These are phyloP conservation scores for Apteryx owenii DNA, from an alignment of 2,113 vertebrate species.

Conservation along the genomic window DNA sequence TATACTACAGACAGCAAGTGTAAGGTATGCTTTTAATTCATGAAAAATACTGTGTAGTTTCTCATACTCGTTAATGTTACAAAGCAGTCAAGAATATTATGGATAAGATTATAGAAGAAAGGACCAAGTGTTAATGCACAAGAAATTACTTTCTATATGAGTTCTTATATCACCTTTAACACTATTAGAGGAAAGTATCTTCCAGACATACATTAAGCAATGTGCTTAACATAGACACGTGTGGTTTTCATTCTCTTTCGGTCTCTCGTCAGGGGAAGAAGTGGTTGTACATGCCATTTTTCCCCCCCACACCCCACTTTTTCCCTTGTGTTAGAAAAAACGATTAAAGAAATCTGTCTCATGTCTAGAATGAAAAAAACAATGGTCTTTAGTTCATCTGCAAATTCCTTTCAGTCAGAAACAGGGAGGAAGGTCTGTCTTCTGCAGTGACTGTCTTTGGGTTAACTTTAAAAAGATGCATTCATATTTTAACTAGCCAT, in stretches of 20 bases:
- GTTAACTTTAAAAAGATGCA: not conserved
- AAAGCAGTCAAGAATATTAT: not conserved
- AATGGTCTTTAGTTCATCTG: not conserved
- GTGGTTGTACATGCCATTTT: not conserved
- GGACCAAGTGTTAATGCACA: not conserved
- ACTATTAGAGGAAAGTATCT: not conserved
- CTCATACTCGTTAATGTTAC: not conserved
- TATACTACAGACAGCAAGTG: not conserved
- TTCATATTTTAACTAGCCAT: not conserved
- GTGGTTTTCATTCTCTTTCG: not conserved
- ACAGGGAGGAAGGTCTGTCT: not conserved
- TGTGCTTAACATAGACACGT: accelerated
- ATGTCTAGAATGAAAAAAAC: not conserved
- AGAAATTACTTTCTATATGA: not conserved
- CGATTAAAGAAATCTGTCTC: not conserved
- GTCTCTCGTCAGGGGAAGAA: not conserved
- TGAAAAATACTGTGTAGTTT: not conserved
- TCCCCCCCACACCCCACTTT: too few species aligned
- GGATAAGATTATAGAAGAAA: not conserved
- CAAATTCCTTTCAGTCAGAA: not conserved
- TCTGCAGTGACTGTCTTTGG: not conserved
- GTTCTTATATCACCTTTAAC: not conserved
- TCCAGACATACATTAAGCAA: not conserved
- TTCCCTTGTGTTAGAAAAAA: not conserved
- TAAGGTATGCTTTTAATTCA: not conserved